phyloP scores from a whole-genome alignment of 2,797 vertebrate species.

The Melanotaenia parkinsoni region DNA sequence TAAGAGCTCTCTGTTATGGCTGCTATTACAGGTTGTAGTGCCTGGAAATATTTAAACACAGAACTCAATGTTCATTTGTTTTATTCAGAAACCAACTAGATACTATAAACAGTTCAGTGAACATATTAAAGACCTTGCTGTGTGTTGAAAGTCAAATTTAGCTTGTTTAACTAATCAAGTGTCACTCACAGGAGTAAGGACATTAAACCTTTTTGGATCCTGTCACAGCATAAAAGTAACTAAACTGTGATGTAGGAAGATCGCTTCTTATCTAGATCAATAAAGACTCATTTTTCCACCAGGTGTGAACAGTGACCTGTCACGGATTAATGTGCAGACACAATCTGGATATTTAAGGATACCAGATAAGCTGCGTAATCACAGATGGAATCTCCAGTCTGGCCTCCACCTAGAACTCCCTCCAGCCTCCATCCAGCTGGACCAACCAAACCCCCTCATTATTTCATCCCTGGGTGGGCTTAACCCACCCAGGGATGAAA shows the following conservation, averaged over 20 bases:
- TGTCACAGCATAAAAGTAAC: background rate
- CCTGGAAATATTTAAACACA: conserved; percentile 7
- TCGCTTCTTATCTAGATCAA: background rate
- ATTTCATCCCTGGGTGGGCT: conserved; percentile 73
- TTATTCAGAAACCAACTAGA: background rate
- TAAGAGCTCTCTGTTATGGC: conserved; percentile 3
- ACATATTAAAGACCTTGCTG: background rate
- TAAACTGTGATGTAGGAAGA: background rate
- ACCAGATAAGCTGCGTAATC: conserved; percentile 32
- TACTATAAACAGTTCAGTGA: background rate
- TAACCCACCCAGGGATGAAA: conserved; percentile 11
- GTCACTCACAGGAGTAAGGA: background rate
- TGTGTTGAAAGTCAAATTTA: background rate
- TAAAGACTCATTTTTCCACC: conserved; percentile 11
- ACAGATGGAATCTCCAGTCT: conserved; percentile 31
- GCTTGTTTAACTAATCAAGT: background rate
- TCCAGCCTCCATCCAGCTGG: conserved; percentile 57
- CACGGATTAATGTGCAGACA: conserved; percentile 23
- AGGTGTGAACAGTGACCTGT: conserved; percentile 29
- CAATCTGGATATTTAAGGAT: conserved; percentile 41
- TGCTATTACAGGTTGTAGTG: conserved; percentile 6
- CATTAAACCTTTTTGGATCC: background rate
- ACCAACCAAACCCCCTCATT: conserved; percentile 65
- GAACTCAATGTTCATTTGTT: conserved; percentile 1
- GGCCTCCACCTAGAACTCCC: conserved; percentile 46